Conservation (phyloP, 2,888 invertebrate genomes). For the Stenodera caucasica region DNA sequence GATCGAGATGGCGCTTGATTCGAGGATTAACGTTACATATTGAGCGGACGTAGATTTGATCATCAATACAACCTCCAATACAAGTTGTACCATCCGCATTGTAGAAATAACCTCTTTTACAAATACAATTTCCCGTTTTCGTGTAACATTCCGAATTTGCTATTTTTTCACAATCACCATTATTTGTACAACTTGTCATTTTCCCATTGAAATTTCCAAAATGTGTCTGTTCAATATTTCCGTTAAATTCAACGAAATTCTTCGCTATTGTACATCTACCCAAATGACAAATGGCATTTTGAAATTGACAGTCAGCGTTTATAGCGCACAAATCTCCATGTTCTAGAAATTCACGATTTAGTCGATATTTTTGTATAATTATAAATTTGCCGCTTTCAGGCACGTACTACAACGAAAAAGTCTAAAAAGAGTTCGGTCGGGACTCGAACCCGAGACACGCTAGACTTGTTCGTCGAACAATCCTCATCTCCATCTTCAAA, state of each 20-base stretch:
- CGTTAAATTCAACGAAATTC: neutral
- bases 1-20: too few relatives aligned
- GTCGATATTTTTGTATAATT: too few relatives aligned
- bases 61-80: constrained; percentile 7
- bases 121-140: constrained; percentile 29
- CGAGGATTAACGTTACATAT: too few relatives aligned
- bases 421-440: neutral
- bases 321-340: constrained; percentile 32
- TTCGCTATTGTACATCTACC: constrained; percentile 30
- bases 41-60: too few relatives aligned
- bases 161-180: constrained; percentile 29
- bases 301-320: constrained; percentile 34
- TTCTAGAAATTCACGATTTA: constrained; percentile 12
- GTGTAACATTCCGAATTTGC: constrained; percentile 29
- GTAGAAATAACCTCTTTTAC: constrained; percentile 35
- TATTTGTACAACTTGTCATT: constrained; percentile 18
- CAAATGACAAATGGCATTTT: constrained; percentile 25
- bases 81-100: constrained; percentile 17
- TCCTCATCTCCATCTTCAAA: too few relatives aligned
- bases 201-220: neutral
- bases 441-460: too few relatives aligned
- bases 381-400: too few relatives aligned
- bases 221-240: constrained; percentile 9
- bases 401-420: too few relatives aligned
- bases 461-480: too few relatives aligned